Evolutionary conservation across 1,140 invertebrate species (phyloP).

Genomic region (Saccostrea echinata): DNA sequence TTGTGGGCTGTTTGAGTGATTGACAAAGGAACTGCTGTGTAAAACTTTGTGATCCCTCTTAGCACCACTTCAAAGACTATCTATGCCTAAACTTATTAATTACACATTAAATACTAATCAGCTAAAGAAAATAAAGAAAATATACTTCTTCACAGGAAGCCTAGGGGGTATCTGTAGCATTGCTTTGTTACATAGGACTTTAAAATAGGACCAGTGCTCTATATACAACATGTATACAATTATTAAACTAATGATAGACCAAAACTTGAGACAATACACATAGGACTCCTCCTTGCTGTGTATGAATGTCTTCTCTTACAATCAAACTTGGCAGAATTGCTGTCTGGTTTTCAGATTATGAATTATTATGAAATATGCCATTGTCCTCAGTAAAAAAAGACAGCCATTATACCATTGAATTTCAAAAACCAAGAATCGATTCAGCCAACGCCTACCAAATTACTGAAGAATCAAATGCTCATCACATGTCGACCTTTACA

Average conservation of each 20-base stretch:
- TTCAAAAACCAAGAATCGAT: background rate
- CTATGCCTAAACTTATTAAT: no score
- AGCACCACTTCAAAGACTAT: background rate
- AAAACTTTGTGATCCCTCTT: background rate
- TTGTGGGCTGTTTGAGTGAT: background rate
- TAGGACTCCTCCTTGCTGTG: background rate
- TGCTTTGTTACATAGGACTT: background rate
- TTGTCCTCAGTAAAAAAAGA: conserved; percentile 1
- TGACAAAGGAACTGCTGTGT: background rate
- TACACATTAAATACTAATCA: no score
- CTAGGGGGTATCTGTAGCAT: background rate
- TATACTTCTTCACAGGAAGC: no score
- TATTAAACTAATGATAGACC: no score
- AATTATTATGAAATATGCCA: conserved; percentile 14
- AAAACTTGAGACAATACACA: no score
- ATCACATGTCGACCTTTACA: background rate
- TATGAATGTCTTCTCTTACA: conserved; percentile 15
- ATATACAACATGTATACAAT: background rate
- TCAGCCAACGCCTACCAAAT: background rate
- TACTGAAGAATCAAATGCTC: background rate
- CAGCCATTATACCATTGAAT: conserved; percentile 14
- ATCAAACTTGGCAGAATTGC: background rate
- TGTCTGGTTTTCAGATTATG: conserved; percentile 32
- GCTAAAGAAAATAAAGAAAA: no score
- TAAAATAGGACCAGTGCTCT: background rate